Base-by-base conservation (phyloP, 2,113 vertebrate species). In the Microcebus ravelobensis region DNA sequence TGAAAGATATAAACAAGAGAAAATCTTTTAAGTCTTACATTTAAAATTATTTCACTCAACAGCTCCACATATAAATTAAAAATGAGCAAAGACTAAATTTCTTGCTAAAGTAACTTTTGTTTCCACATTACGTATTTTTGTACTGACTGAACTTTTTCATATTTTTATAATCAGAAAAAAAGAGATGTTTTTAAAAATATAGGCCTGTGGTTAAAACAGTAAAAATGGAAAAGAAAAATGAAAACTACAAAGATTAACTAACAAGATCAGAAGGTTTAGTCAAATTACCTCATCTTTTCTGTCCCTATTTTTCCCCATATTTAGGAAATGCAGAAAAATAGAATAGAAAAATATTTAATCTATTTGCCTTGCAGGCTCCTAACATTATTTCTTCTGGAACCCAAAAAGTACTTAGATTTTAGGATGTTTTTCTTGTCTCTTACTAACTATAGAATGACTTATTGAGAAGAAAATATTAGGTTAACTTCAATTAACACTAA, bases 71-170 rank as follows among this genome's bases (percentile, higher is more conserved):
- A 31, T 82, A 92, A 92, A 67, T 68, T 81, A 55, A 63, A 96
- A 96, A 95, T 71, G 3, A 93, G 45, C 34, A 90, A 76, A 81
- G 52, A 92, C 71, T 52, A 86, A 71, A 61, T 25, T 71, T 95
- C 59, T 94, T 79, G 65, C 31, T 90, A 84, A 95, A 76, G 27
- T 55, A 61, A 36, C 65, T 70, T 65, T 87, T 42, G 87, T 20
- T 81, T 76, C 71, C 67, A 92, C 2, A 85, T 29, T 59, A 55
- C 11, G 45, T 39, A 87, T 57, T 68, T 81, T 20, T 79, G 9
- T 77, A 39, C 34, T 71, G 18, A n/a, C 52, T 87, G 7, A 73
- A 7, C 31, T 84, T 86, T 68, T 80, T 82, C 50, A 77, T 36
- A 27, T 74, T 39, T 93, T 55, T 88, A 15, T 67, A 86, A 55